Evolutionary conservation across 2,113 vertebrate genomes (phyloP).

Genomic region (Gavia stellata): DNA sequence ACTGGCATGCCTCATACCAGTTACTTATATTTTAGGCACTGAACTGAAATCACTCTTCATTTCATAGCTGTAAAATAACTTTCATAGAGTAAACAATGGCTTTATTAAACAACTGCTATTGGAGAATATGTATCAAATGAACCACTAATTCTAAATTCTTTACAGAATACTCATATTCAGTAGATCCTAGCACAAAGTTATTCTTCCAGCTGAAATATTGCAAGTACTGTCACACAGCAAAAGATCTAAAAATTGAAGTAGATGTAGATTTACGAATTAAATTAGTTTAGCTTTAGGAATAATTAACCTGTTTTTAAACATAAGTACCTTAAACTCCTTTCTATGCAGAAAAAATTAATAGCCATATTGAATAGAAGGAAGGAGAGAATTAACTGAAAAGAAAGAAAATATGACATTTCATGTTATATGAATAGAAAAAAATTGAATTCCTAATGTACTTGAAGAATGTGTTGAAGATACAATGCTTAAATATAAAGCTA

Average conservation of each 20-base stretch:
- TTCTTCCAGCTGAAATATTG: background rate
- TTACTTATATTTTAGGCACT: background rate
- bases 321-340: background rate
- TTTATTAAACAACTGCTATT: background rate
- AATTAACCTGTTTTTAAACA: background rate
- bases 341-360: background rate
- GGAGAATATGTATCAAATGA: background rate
- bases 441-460: background rate
- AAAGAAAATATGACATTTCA: background rate
- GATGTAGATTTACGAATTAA: background rate
- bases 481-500: background rate
- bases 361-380: background rate
- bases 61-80: background rate
- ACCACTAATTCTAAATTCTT: background rate
- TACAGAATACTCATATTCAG: background rate
- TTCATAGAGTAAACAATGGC: background rate
- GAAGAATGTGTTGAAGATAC: background rate
- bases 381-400: background rate
- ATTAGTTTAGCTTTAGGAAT: background rate
- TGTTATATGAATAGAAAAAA: background rate
- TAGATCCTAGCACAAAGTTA: background rate
- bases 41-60: background rate
- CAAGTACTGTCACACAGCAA: background rate
- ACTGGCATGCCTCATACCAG: background rate
- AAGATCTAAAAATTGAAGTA: background rate